Evolutionary conservation across 1,140 invertebrate genomes (phyloP).

Genomic region (Heliconius congener): DNA sequence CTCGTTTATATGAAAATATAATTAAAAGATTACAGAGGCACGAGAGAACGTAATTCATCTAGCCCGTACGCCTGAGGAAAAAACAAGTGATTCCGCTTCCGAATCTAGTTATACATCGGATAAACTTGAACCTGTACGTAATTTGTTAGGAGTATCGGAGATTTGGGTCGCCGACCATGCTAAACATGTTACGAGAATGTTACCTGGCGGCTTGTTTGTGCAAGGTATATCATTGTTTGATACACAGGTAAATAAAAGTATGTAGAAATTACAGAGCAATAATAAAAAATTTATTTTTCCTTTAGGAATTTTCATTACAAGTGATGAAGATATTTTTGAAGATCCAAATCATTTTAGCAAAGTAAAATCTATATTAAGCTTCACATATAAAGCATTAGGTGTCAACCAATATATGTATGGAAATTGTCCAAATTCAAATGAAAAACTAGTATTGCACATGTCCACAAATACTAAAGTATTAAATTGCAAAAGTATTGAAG

Average conservation of each 20-base stretch:
- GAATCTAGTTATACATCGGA: slow-evolving; percentile 58
- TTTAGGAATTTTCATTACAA: slow-evolving; percentile 72
- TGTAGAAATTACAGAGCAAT: background rate
- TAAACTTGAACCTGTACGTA: slow-evolving; percentile 53
- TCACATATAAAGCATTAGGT: slow-evolving; percentile 82
- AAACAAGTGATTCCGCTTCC: slow-evolving; percentile 50
- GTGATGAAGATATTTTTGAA: slow-evolving; percentile 84
- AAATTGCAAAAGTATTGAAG: slow-evolving; percentile 77
- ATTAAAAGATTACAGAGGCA: slow-evolving; percentile 79
- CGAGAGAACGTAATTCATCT: slow-evolving; percentile 88
- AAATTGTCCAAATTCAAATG: slow-evolving; percentile 68
- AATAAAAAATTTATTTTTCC: slow-evolving; percentile 18
- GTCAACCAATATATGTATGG: slow-evolving; percentile 83
- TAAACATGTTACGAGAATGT: slow-evolving; percentile 88
- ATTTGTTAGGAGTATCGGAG: slow-evolving; percentile 80
- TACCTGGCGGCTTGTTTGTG: slow-evolving; percentile 90
- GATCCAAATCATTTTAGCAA: slow-evolving; percentile 78
- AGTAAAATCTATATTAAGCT: slow-evolving; percentile 82
- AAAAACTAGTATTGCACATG: slow-evolving; percentile 81
- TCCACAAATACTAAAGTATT: slow-evolving; percentile 76
- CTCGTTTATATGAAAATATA: background rate
- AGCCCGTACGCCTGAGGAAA: slow-evolving; percentile 85
- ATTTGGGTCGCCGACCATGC: slow-evolving; percentile 87
- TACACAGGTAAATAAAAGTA: slow-evolving; percentile 5
- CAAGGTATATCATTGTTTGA: slow-evolving; percentile 75